Percentiles rank a stretch among this genome's conserved stretches.
phyloP scores from a whole-genome alignment of 1,140 invertebrate species.

The Drosophila rhopaloa region DNA sequence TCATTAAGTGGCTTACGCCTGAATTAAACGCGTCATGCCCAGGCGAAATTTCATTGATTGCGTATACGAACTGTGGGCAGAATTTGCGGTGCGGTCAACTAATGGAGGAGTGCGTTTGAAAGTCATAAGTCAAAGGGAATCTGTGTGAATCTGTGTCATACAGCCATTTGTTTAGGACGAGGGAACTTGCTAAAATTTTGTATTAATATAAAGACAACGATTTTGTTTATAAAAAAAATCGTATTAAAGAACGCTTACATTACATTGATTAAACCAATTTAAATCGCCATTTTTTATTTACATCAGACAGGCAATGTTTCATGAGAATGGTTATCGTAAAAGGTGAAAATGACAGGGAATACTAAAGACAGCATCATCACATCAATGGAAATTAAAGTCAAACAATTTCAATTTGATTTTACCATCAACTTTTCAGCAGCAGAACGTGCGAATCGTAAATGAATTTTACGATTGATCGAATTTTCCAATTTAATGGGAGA shows the following conservation, averaged over 20 bases:
- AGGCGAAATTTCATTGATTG: conserved; percentile 34
- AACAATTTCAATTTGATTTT: conserved; percentile 50
- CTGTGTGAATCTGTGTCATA: neutral
- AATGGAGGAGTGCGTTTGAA: neutral
- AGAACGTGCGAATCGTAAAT: conserved; percentile 50
- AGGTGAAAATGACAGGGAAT: conserved; percentile 1
- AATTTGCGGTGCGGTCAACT: conserved; percentile 9
- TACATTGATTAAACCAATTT: no score
- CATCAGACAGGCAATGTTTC: neutral
- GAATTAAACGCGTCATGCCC: conserved; percentile 20
- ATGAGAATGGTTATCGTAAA: conserved; percentile 10
- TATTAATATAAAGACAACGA: no score
- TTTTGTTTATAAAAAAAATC: no score
- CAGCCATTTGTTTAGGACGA: no score
- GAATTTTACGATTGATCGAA: conserved; percentile 68
- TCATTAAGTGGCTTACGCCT: conserved; percentile 34
- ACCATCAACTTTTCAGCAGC: conserved; percentile 15
- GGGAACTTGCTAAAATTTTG: no score
- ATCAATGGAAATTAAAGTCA: conserved; percentile 39
- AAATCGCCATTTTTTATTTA: no score
- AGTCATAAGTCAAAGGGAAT: conserved; percentile 14
- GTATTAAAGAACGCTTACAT: no score
- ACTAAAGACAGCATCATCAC: neutral
- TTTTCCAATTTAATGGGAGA: conserved; percentile 55
- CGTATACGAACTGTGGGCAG: conserved; percentile 1